Evolutionary conservation across 23 tunicate species (phyloP).

Genomic region (Ascidia mentula): DNA sequence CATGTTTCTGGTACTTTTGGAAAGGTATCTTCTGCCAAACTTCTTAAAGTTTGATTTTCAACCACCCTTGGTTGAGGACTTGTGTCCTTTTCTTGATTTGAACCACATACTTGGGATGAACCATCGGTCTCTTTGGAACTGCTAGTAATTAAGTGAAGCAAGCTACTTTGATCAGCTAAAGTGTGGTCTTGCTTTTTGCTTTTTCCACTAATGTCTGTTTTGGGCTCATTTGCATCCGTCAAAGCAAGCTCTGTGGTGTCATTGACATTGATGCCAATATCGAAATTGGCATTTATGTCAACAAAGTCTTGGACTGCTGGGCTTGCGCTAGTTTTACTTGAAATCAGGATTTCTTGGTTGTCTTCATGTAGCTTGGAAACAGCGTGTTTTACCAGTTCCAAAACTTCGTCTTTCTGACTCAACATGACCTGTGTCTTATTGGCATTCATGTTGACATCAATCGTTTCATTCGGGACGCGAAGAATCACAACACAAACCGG

Average conservation of each 20-base stretch:
- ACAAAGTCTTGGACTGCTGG: too few relatives aligned
- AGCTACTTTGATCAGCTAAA: neutral
- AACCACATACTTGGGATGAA: neutral
- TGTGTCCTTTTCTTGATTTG: neutral
- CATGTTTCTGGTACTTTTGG: neutral
- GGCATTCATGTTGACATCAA: conserved; percentile 74
- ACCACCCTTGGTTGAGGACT: neutral
- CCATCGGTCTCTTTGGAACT: neutral
- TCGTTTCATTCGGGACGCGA: conserved; percentile 14
- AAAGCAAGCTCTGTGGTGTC: neutral
- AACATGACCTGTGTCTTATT: conserved; percentile 54
- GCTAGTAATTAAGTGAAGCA: neutral
- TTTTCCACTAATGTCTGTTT: neutral
- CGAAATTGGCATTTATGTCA: neutral
- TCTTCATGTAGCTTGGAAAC: neutral
- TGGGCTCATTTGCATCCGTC: too few relatives aligned
- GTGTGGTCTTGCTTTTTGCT: neutral
- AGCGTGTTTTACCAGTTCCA: conserved; percentile 16
- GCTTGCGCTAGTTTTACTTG: too few relatives aligned
- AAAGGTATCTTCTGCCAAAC: neutral
- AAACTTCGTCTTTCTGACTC: conserved; percentile 28
- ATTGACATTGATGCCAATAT: neutral
- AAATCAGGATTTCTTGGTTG: neutral
- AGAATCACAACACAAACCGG: conserved; percentile 35
- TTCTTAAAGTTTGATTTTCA: neutral